Percentiles rank a stretch among this genome's conserved stretches.
These are phyloP conservation scores for Chamaetylas fuelleborni DNA, from an alignment of 2,113 vertebrate genomes.

Conservation along the genomic window DNA sequence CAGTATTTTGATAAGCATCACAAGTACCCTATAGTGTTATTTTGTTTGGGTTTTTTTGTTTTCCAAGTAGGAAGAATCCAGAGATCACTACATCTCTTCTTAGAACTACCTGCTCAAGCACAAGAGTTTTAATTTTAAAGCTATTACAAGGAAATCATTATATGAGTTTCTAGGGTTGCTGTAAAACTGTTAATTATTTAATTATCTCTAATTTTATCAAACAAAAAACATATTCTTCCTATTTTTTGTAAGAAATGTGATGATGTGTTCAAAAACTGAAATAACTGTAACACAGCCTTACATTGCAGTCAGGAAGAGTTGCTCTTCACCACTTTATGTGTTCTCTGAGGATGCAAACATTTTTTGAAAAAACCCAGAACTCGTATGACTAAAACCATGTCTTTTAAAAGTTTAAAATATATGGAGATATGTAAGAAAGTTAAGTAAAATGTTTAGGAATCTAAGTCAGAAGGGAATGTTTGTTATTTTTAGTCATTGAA, in stretches of 20 bases:
- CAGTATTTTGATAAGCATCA: slow-evolving; percentile 36
- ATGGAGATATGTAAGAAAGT: neutral
- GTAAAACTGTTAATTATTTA: neutral
- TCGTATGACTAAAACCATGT: accelerated
- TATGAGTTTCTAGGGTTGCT: neutral
- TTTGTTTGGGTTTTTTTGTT: neutral
- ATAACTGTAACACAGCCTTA: neutral
- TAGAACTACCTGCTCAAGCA: neutral
- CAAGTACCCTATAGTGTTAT: neutral
- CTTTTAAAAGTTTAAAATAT: neutral
- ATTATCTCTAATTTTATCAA: neutral
- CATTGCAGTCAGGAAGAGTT: neutral
- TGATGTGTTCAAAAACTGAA: neutral
- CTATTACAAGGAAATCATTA: neutral
- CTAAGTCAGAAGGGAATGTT: neutral
- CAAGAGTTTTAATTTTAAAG: neutral
- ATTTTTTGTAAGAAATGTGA: neutral
- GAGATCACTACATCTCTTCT: neutral
- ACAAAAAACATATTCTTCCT: neutral
- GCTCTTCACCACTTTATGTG: neutral
- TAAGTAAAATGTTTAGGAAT: neutral
- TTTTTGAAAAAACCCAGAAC: neutral
- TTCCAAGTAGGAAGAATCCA: neutral
- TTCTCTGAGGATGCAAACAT: neutral
- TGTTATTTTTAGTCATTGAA: neutral